A percentile compares a stretch with the other conserved stretches of the same genome.
Evolutionary conservation across 2,113 vertebrate genomes (phyloP).

Genomic region (Brachypodius melanocephalos): DNA sequence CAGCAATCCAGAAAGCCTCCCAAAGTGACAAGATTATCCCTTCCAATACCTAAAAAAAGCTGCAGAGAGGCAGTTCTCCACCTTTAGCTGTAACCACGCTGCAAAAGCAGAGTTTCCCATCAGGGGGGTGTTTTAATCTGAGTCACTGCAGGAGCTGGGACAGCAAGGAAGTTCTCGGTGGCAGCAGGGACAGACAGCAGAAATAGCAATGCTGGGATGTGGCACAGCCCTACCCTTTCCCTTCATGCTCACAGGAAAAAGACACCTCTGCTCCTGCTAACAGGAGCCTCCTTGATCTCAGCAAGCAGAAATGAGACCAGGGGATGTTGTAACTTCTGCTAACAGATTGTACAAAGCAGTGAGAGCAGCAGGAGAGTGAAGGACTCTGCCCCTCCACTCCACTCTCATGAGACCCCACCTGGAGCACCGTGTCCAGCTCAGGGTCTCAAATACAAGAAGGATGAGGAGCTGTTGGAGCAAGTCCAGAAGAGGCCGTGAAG

Average conservation of each 20-base stretch:
- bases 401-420: neutral
- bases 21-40: neutral
- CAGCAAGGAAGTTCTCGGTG: rapidly evolving
- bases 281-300: neutral
- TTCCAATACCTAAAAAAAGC: neutral
- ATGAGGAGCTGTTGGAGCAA: neutral
- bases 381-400: neutral
- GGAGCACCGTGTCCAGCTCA: neutral
- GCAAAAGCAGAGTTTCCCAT: neutral
- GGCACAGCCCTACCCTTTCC: neutral
- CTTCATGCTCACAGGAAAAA: neutral
- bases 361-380: neutral
- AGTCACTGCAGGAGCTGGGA: neutral
- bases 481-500: neutral
- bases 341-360: neutral
- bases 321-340: neutral
- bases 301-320: neutral
- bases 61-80: neutral
- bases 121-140: neutral
- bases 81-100: neutral
- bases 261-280: neutral
- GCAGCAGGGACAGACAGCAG: neutral
- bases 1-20: neutral
- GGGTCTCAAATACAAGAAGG: no score
- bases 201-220: rapidly evolving